A percentile compares a stretch with the other conserved stretches of the same genome.
Conservation (phyloP, 2,797 vertebrate genomes). For the Acipenser transmontanus region DNA sequence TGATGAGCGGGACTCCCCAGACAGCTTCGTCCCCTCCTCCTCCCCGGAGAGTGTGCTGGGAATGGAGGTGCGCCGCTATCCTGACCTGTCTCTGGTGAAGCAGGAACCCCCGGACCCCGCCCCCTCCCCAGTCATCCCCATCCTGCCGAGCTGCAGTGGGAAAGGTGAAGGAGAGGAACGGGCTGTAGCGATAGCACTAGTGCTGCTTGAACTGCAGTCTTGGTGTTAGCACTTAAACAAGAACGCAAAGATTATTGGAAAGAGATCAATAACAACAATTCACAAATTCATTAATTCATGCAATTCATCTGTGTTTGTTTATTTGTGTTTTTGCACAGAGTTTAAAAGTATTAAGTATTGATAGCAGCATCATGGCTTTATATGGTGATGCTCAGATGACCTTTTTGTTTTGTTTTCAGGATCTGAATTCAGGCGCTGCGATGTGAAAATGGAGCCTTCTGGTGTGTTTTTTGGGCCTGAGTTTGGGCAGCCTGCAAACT, state of each 20-base stretch:
- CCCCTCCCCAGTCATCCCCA: slow-evolving; percentile 85
- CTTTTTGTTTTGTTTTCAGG: slow-evolving; percentile 45
- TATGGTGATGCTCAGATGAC: not conserved
- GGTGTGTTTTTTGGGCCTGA: slow-evolving; percentile 75
- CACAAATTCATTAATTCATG: no score
- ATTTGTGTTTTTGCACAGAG: not conserved
- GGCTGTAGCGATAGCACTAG: not conserved
- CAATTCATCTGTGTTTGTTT: no score
- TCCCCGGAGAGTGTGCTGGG: slow-evolving; percentile 95
- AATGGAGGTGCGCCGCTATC: slow-evolving; percentile 88
- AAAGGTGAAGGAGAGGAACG: slow-evolving; percentile 62
- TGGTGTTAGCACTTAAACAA: no score
- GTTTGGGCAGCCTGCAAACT: slow-evolving; percentile 69
- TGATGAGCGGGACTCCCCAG: slow-evolving; percentile 85
- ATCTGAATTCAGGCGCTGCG: slow-evolving; percentile 74
- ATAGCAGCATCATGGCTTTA: not conserved
- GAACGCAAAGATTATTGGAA: no score
- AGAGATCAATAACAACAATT: no score
- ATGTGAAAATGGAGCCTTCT: slow-evolving; percentile 81
- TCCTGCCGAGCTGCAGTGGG: slow-evolving; percentile 81
- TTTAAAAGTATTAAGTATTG: not conserved
- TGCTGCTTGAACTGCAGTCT: no score
- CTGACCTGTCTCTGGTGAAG: slow-evolving; percentile 85
- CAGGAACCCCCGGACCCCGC: slow-evolving; percentile 85
- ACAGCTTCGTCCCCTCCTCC: slow-evolving; percentile 95